phyloP scores from a whole-genome alignment of 2,888 invertebrate species.

The Operophtera brumata region DNA sequence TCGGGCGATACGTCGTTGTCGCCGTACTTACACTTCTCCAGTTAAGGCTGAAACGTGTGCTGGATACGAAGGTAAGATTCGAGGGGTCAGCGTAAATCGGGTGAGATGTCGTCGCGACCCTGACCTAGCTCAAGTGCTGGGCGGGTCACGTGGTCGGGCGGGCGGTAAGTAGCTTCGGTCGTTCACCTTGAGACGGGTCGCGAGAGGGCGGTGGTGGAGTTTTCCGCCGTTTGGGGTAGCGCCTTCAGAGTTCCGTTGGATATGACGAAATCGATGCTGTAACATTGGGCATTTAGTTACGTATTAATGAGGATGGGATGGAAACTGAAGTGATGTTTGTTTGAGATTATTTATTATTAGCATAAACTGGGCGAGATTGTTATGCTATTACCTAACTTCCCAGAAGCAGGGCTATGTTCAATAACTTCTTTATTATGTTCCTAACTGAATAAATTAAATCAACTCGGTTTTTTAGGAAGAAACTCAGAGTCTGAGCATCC shows the following conservation, averaged over 20 bases:
- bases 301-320: too few relatives aligned
- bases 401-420: too few relatives aligned
- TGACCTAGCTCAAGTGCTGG: slow-evolving; percentile 77
- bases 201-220: slow-evolving; percentile 48
- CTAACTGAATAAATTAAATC: too few relatives aligned
- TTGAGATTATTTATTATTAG: too few relatives aligned
- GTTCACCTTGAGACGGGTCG: slow-evolving; percentile 73
- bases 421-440: too few relatives aligned
- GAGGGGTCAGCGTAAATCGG: slow-evolving; percentile 52
- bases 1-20: slow-evolving; percentile 51
- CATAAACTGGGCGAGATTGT: too few relatives aligned
- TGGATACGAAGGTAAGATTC: slow-evolving; percentile 22
- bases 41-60: slow-evolving; percentile 47
- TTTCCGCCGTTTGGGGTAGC: slow-evolving; percentile 23
- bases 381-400: too few relatives aligned
- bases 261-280: slow-evolving; percentile 1
- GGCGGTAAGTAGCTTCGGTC: slow-evolving; percentile 67
- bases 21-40: slow-evolving; percentile 31
- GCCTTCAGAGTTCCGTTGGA: slow-evolving; percentile 7
- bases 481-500: too few relatives aligned
- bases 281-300: neutral
- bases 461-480: too few relatives aligned
- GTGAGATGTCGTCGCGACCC: slow-evolving; percentile 64
- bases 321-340: too few relatives aligned
- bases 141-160: slow-evolving; percentile 74